phyloP scores from a whole-genome alignment of 2,888 invertebrate genomes.

The Dynastes tityus region DNA sequence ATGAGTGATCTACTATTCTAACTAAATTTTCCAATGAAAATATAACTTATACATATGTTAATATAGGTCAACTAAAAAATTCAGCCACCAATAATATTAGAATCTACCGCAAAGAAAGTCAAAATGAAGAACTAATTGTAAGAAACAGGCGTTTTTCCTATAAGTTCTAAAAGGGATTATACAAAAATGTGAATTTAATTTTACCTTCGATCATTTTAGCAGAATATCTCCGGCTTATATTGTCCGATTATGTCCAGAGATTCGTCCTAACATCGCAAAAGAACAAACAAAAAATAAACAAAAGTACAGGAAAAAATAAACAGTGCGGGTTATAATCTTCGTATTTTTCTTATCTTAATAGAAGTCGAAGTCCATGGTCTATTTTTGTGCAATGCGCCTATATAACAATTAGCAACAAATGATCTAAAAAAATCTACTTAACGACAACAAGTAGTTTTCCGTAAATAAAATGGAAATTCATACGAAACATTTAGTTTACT shows the following conservation, averaged over 20 bases:
- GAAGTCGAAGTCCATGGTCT: not conserved
- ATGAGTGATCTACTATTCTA: too few species aligned
- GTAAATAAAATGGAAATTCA: not conserved
- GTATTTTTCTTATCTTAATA: slow-evolving; percentile 53
- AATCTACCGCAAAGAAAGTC: not conserved
- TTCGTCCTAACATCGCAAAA: slow-evolving; percentile 75
- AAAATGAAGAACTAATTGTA: not conserved
- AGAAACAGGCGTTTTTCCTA: not conserved
- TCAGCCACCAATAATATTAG: not conserved
- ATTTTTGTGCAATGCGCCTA: slow-evolving; percentile 51
- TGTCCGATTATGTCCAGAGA: slow-evolving; percentile 85
- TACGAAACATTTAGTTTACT: not conserved
- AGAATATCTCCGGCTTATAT: slow-evolving; percentile 87
- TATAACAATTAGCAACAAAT: not conserved
- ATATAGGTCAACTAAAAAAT: not conserved
- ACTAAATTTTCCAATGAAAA: too few species aligned
- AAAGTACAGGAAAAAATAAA: slow-evolving; percentile 69
- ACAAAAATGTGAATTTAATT: not conserved
- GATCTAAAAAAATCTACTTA: too few species aligned
- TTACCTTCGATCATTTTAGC: slow-evolving; percentile 71
- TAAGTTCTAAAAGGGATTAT: not conserved
- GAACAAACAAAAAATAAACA: slow-evolving; percentile 29
- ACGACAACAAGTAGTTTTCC: too few species aligned
- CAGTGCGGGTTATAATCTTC: slow-evolving; percentile 70
- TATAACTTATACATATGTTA: not conserved